Evolutionary conservation across 2,113 vertebrate species (phyloP), one percentile per base, ranked within the genome.

Genomic region (Columbina picui): DNA sequence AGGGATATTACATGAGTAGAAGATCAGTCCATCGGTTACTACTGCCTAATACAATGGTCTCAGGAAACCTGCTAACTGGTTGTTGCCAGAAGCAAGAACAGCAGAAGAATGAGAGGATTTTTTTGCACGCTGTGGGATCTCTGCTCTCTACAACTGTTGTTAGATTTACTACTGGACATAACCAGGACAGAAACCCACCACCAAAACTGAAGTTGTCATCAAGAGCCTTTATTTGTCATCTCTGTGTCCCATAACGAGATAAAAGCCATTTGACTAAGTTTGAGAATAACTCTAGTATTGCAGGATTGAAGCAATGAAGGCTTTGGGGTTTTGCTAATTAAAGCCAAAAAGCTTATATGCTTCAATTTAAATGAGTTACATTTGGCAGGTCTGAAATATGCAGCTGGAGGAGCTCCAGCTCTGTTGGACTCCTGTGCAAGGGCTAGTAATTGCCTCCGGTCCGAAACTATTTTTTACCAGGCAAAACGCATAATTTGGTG

Each of bases 381-480:
- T 78, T 96, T 97, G 95, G 96, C 94, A 97, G 84, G 65, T 77
- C 84, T 53, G 87, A 74, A 5, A 81, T 80, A 68, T 65, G 85
- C 32, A 69, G 45, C 95, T 96, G 97, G 96, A 97, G 94, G 22
- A 84, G 50, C 65, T 94, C 97, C 96, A 92, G 16, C 30, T 2
- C 88, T 50, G 26, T 45, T 4, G 55, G 83, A 76, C 91, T 89
- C 93, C 79, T 45, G 67, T 87, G 93, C 79, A 80, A 4, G 93
- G 96, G 90, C 87, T 87, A 91, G 96, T 94, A 94, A 96, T 97
- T 96, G 96, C 92, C 96, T 96, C 93, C 6, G 69, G 94, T 91
- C 97, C 92, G 93, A 36, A 84, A 83, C 94, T 93, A 39, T 89
- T 87, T 96, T 94, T 95, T 91, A 89, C 94, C 90, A 91, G 96